Percentiles rank a stretch among this genome's conserved stretches.
Conservation (phyloP, 1,140 invertebrate species). For the Leptinotarsa undecemlineata region DNA sequence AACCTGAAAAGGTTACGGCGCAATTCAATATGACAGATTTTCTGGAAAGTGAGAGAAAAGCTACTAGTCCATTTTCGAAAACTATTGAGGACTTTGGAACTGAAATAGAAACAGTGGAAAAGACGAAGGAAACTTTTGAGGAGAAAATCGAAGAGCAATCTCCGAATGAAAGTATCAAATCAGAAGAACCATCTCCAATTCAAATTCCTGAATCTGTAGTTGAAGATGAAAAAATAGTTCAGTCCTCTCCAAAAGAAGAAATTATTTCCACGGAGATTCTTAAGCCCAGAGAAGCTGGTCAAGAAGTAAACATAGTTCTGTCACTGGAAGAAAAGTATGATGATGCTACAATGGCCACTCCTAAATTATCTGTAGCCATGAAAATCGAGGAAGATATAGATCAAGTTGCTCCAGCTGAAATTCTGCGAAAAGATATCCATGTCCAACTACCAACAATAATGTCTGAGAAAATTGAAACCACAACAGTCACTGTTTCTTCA, state of each 20-base stretch:
- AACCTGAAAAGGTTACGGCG: neutral
- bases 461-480: constrained; percentile 25
- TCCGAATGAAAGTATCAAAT: neutral
- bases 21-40: constrained; percentile 29
- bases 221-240: constrained; percentile 34
- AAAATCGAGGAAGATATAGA: constrained; percentile 43
- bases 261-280: neutral
- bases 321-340: constrained; percentile 51
- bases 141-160: neutral
- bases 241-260: neutral
- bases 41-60: constrained; percentile 31
- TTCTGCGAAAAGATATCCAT: constrained; percentile 46
- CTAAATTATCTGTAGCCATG: constrained; percentile 45
- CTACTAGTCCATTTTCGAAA: neutral
- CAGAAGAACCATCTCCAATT: neutral
- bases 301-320: constrained; percentile 51
- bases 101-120: neutral
- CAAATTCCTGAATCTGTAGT: neutral
- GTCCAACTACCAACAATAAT: constrained; percentile 42
- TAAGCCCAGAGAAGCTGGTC: constrained; percentile 31
- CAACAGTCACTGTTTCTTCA: constrained; percentile 37
- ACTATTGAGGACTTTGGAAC: neutral
- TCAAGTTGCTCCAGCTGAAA: constrained; percentile 29
- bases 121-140: neutral
- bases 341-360: constrained; percentile 35